Conservation (phyloP, 2,888 invertebrate species). For the Disparrhopalites patrizii region DNA sequence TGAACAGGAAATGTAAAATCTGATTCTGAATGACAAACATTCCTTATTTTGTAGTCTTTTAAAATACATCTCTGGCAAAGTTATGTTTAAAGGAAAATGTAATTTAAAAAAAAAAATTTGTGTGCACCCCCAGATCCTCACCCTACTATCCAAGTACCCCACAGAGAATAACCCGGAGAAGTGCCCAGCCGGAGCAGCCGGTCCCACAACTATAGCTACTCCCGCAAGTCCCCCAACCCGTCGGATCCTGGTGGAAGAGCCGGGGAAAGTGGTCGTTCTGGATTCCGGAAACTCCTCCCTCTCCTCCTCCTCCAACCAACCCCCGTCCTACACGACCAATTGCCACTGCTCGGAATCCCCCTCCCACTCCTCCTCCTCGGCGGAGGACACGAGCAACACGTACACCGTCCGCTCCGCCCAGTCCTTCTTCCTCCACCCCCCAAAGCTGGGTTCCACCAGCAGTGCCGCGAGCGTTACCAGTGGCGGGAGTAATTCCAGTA, state of each 20-base stretch:
- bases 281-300: slow-evolving; percentile 45
- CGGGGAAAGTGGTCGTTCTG: slow-evolving; percentile 9
- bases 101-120: background rate
- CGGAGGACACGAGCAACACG: slow-evolving; percentile 29
- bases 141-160: slow-evolving; percentile 18
- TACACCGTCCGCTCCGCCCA: slow-evolving; percentile 25
- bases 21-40: too few species aligned
- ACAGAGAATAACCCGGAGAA: background rate
- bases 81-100: background rate
- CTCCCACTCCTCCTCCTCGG: slow-evolving; percentile 32
- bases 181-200: too few species aligned
- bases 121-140: slow-evolving; percentile 8
- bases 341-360: slow-evolving; percentile 40
- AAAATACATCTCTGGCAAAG: background rate
- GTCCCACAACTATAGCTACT: too few species aligned
- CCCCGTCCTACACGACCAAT: slow-evolving; percentile 26
- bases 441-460: slow-evolving; percentile 34
- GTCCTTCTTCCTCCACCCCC: slow-evolving; percentile 47
- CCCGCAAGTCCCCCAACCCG: too few species aligned
- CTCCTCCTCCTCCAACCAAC: slow-evolving; percentile 41
- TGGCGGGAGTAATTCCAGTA: slow-evolving; percentile 33
- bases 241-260: background rate
- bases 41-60: background rate
- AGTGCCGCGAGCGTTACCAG: background rate
- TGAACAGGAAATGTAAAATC: too few species aligned